These are phyloP conservation scores for Carterocephalus palaemon DNA, from an alignment of 2,888 invertebrate genomes.

Conservation along the genomic window DNA sequence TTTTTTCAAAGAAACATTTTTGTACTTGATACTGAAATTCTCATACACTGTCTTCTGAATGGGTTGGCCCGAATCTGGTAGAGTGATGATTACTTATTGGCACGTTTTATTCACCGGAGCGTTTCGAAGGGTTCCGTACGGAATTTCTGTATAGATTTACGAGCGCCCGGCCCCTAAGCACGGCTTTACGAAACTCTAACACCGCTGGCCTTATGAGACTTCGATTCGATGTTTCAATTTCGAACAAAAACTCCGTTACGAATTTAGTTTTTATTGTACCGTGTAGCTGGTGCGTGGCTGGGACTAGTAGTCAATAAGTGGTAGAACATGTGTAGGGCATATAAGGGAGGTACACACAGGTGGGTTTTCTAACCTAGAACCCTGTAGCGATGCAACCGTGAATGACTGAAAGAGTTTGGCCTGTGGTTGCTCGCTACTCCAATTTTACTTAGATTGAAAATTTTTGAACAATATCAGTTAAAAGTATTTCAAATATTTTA, in stretches of 20 bases:
- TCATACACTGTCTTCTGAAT: constrained; percentile 60
- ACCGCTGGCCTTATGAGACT: constrained; percentile 55
- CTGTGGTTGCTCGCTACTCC: too few species aligned
- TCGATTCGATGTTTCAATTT: constrained; percentile 45
- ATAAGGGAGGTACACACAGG: too few species aligned
- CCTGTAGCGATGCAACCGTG: too few species aligned
- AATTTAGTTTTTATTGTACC: constrained; percentile 54
- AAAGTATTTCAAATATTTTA: too few species aligned
- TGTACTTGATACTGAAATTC: constrained; percentile 37
- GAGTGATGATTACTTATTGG: constrained; percentile 56
- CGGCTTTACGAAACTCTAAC: constrained; percentile 76
- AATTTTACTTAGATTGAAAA: too few species aligned
- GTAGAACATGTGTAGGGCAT: too few species aligned
- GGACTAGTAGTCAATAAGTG: too few species aligned
- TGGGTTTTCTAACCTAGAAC: too few species aligned
- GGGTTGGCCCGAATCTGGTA: constrained; percentile 78
- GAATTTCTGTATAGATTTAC: constrained; percentile 30
- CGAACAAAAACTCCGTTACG: constrained; percentile 56
- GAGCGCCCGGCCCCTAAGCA: constrained; percentile 50
- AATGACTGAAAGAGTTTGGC: too few species aligned
- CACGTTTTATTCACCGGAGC: constrained; percentile 52
- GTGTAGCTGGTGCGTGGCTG: too few species aligned
- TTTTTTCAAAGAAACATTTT: constrained; percentile 32
- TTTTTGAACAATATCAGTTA: too few species aligned
- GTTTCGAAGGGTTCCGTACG: constrained; percentile 34